Conservation (phyloP, 1,140 invertebrate genomes). For the Macrosteles quadrilineatus region DNA sequence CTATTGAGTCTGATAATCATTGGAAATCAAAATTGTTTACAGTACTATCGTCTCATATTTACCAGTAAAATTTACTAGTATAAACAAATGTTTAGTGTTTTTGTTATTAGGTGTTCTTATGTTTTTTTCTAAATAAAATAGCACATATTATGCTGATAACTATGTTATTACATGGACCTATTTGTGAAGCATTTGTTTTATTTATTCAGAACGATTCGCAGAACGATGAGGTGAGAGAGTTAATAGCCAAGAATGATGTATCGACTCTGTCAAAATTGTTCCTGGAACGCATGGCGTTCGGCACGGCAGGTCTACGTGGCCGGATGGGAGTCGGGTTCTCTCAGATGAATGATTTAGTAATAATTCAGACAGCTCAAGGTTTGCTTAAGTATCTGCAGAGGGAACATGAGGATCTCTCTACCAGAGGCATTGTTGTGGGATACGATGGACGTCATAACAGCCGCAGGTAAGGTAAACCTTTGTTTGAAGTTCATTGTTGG, state of each 20-base stretch:
- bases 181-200: too few relatives aligned
- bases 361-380: conserved; percentile 96
- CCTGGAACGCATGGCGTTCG: conserved; percentile 74
- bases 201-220: conserved; percentile 54
- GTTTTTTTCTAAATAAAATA: too few relatives aligned
- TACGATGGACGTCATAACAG: conserved; percentile 96
- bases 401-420: conserved; percentile 50
- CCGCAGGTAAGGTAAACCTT: conserved; percentile 62
- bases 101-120: too few relatives aligned
- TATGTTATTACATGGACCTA: too few relatives aligned
- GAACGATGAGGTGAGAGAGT: conserved; percentile 55
- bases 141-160: too few relatives aligned
- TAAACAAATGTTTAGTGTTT: too few relatives aligned
- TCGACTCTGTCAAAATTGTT: conserved; percentile 60
- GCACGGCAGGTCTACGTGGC: conserved; percentile 88
- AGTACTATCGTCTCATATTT: too few relatives aligned
- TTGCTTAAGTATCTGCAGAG: conserved; percentile 76
- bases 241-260: conserved; percentile 55
- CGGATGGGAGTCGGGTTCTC: conserved; percentile 90
- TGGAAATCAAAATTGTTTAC: too few relatives aligned
- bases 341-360: conserved; percentile 96
- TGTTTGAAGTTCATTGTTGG: too few relatives aligned
- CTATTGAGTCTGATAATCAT: too few relatives aligned
- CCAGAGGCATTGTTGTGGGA: conserved; percentile 84
- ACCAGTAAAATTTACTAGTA: too few relatives aligned